Percentiles rank a stretch among this genome's conserved stretches.
Conservation (phyloP, 2,888 invertebrate genomes). For the Lasius fuliginosus region DNA sequence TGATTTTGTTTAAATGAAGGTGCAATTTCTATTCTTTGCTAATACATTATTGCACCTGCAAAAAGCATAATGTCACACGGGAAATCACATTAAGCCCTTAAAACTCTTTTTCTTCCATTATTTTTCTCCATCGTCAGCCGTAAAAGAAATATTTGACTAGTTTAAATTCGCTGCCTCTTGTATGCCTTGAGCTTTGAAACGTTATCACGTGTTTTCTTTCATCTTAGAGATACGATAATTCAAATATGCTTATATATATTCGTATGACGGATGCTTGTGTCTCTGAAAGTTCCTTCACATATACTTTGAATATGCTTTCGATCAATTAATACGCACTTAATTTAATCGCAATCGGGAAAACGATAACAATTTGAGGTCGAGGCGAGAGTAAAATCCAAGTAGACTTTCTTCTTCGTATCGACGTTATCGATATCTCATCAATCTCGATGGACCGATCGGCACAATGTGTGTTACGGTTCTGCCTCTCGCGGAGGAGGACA, state of each 20-base stretch:
- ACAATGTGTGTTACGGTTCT: slow-evolving; percentile 49
- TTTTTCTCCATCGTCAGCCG: neutral
- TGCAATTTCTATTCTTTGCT: neutral
- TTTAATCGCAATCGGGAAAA: neutral
- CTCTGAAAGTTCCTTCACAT: neutral
- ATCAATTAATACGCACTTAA: neutral
- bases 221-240: neutral
- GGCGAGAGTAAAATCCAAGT: neutral
- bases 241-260: neutral
- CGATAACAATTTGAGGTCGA: neutral
- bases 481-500: slow-evolving; percentile 37
- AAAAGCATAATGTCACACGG: neutral
- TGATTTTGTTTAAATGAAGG: neutral
- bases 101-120: neutral
- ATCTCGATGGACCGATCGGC: slow-evolving; percentile 48
- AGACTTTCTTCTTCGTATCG: slow-evolving; percentile 20
- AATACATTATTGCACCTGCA: neutral
- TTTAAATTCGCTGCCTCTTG: neutral
- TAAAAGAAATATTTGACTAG: neutral
- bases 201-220: neutral
- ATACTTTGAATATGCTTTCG: neutral
- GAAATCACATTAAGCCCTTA: neutral
- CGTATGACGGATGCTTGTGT: neutral
- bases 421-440: slow-evolving; percentile 46
- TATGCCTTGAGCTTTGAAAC: neutral